Evolutionary conservation across 2,797 vertebrate genomes (phyloP).

Genomic region (Pteropus rufus): DNA sequence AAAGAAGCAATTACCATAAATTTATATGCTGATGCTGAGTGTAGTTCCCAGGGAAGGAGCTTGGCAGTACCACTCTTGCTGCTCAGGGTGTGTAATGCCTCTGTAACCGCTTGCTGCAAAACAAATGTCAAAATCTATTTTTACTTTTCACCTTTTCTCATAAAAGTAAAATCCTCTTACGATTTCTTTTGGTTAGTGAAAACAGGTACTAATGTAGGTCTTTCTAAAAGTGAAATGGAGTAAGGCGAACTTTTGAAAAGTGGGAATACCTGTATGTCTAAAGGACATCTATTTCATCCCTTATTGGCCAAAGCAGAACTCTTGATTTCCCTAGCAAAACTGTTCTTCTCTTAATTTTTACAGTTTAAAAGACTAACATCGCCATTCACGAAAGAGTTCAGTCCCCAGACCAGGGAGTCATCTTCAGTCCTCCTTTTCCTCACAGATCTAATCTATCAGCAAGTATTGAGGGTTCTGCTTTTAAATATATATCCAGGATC

Average conservation of each 20-base stretch:
- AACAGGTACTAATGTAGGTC: not conserved
- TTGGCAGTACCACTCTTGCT: not conserved
- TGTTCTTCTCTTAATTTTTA: not conserved
- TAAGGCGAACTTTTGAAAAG: not conserved
- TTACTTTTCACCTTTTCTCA: not conserved
- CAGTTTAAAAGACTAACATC: not conserved
- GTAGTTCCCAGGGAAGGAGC: not conserved
- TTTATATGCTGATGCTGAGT: not conserved
- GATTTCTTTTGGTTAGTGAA: not conserved
- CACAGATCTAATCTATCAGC: not conserved
- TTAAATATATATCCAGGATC: not conserved
- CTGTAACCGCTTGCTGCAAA: not conserved
- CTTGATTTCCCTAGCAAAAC: constrained; percentile 21
- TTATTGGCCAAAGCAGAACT: constrained; percentile 2
- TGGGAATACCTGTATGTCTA: not conserved
- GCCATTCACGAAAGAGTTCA: not conserved
- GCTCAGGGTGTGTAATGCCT: not conserved
- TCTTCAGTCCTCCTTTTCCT: not conserved
- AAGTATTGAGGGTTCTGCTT: not conserved
- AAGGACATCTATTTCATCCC: not conserved
- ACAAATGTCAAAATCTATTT: not conserved
- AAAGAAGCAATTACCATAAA: not conserved
- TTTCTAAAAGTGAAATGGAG: not conserved
- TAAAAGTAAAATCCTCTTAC: no score
- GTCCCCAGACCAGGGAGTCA: not conserved